Conservation (phyloP, 2,888 invertebrate genomes). For the Dilophus febrilis region DNA sequence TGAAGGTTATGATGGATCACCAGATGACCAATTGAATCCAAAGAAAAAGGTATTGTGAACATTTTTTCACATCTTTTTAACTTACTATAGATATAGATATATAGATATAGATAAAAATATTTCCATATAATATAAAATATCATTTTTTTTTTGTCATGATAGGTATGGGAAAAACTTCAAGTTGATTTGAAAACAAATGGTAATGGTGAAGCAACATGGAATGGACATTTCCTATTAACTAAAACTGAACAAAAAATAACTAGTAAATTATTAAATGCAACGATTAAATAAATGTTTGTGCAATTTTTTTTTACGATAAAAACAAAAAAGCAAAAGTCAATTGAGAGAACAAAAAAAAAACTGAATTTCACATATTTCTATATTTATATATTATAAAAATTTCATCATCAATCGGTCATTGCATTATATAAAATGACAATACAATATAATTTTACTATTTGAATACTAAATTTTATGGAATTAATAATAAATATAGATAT, state of each 20-base stretch:
- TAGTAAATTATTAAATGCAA: conserved; percentile 61
- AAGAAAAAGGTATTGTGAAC: conserved; percentile 64
- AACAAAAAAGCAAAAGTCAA: no score
- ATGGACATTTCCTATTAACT: conserved; percentile 57
- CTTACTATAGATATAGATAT: no score
- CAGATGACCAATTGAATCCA: conserved; percentile 78
- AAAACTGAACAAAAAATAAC: conserved; percentile 54
- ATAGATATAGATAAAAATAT: no score
- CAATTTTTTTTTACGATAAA: no score
- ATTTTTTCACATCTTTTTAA: no score
- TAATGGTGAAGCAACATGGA: conserved; percentile 67
- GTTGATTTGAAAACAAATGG: conserved; percentile 55
- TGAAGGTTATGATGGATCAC: conserved; percentile 66
- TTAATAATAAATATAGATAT: no score
- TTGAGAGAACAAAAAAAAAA: not conserved
- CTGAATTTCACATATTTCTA: not conserved
- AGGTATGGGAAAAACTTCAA: conserved; percentile 78
- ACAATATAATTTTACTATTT: no score
- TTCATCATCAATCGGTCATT: not conserved
- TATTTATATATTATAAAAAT: not conserved
- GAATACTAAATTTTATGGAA: no score
- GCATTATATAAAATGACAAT: no score
- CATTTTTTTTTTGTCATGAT: no score
- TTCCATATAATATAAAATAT: no score
- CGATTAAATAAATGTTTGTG: conserved; percentile 61